Conservation (phyloP, 2,113 vertebrate genomes). For the Perccottus glenii region DNA sequence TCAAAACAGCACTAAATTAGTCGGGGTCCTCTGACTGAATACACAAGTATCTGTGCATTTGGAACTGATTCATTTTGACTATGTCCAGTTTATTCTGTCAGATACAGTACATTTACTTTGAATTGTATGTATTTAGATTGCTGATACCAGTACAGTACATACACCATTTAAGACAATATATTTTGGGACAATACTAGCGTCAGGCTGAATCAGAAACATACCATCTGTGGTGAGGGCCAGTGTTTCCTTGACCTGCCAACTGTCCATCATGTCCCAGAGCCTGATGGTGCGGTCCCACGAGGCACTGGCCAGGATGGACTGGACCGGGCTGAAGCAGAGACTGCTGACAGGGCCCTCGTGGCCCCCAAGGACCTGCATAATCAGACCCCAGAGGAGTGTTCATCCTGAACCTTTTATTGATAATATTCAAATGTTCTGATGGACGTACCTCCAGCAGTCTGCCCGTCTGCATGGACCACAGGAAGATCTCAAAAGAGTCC, state of each 20-base stretch:
- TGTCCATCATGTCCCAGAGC: slow-evolving; percentile 97
- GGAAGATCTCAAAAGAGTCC: slow-evolving; percentile 95
- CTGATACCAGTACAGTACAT: no score
- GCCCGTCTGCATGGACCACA: slow-evolving; percentile 98
- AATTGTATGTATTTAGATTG: no score
- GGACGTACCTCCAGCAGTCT: slow-evolving; percentile 87
- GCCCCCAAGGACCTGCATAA: slow-evolving; percentile 86
- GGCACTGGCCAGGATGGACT: slow-evolving; percentile 88
- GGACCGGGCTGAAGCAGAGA: slow-evolving; percentile 89
- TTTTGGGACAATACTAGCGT: no score
- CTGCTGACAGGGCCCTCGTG: slow-evolving; percentile 92
- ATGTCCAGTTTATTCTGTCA: no score
- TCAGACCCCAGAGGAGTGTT: neutral
- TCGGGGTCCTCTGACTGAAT: no score
- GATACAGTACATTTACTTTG: no score
- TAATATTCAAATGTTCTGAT: neutral
- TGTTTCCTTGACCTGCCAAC: slow-evolving; percentile 93
- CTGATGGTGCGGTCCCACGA: slow-evolving; percentile 96
- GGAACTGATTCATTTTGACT: no score
- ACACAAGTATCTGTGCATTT: no score
- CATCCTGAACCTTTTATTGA: neutral
- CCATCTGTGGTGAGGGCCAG: slow-evolving; percentile 87
- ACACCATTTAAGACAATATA: no score
- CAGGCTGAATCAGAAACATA: slow-evolving; percentile 50
- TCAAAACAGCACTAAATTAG: no score